Evolutionary conservation across 1,140 invertebrate species (phyloP), one percentile per base, ranked within the genome.

Genomic region (Leguminivora glycinivorella): DNA sequence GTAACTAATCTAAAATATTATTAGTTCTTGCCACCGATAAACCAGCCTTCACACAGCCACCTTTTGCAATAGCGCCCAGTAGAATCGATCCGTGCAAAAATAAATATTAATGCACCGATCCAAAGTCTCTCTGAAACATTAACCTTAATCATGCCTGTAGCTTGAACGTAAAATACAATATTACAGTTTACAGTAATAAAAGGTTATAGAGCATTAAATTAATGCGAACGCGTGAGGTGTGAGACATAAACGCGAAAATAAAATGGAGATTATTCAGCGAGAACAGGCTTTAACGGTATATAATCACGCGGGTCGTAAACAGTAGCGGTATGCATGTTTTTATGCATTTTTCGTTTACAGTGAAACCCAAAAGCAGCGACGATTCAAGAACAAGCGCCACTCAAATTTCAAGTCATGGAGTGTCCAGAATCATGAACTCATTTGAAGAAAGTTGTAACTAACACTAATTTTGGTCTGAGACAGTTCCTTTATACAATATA

Each of bases 161-260:
- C 17, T 52, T 22, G 17, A 17, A 19, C 47, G 19, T 43, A 22
- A 22, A 52, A 52, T 52, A 19, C 40, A 6, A 60, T 63, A 63
- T 63, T 63, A 63, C 10, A 29, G 26, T 63, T 25, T 52, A 9
- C 6, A 58, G 56, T 63, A 63, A 63, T 63, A 29, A 29, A 63
- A 63, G 29, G 14, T 29, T 17, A 29, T 29, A 6, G 26, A 4
- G 58, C 58, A 29, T 63, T 63, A 29, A 63, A 7, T 63, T 29
- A 29, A 29, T 63, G 58, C 34, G 4, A 17, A 14, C 24, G n/a
- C 25, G 26, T 29, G 56, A 58, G 56, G 56, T 58, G 58, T 63
- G 26, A 63, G 25, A 63, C n/a, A 26, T 31, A 31, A 63, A 63
- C 22, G 58, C 19, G 10, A 43, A 52, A 22, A 52, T 10, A 22